Base-by-base conservation (phyloP, 2,888 invertebrate species). In the Poecilus cupreus region DNA sequence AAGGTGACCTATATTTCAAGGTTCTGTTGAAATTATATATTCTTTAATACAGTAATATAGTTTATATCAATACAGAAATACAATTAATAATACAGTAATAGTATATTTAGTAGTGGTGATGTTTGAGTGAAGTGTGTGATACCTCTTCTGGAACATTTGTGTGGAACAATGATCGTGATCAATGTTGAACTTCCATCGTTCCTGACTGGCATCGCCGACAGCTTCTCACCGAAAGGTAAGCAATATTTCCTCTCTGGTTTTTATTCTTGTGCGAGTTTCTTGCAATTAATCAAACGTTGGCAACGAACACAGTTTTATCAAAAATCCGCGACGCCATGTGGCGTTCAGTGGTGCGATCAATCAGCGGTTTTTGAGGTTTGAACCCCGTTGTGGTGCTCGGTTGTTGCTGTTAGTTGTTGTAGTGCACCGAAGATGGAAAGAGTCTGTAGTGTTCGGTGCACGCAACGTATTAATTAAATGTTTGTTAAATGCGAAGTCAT, bases 401-500 rank as follows among this genome's bases (percentile, higher is more conserved):
- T n/a, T n/a, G 16, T 8, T 32, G 8, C 39, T 70, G 37, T 70
- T 37, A 11, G 22, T 39, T 70, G 37, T 70, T 70, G 64, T 64
- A 16, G 22, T 18, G 26, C 49, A 16, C 16, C 10, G 13, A 20
- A 13, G 22, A 22, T 22, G 54, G 20, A 13, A 22, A 60, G 60
- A 60, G 13, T 16, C 16, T 37, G 46, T 37, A 22, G 20, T 78
- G 49, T 43, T 60, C 32, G 26, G 18, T 16, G 51, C 85, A 85
- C 85, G 85, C 85, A 85, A 85, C 84, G 84, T 86, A 86, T 86
- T 86, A 86, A 86, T 86, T 86, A 86, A 84, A 85, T 83, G 85
- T 85, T 85, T 85, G 85, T 84, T 86, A 85, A 86, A 86, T 85
- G 85, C 84, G 83, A 83, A 84, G 86, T 85, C 85, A 85, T 86